Evolutionary conservation across 2,113 vertebrate genomes (phyloP).

Genomic region (Tupaia tana): DNA sequence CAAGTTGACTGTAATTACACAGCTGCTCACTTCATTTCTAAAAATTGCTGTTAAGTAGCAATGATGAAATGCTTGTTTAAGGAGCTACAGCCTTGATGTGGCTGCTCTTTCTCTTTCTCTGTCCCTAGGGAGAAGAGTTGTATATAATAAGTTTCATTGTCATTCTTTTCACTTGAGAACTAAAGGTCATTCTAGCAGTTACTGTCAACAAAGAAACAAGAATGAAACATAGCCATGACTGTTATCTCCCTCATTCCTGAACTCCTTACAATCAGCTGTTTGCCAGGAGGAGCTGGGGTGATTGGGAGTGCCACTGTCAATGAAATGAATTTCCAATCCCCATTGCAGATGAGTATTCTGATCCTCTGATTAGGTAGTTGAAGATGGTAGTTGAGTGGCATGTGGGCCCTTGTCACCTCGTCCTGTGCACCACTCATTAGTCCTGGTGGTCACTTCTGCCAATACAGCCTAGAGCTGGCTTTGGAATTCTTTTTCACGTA

Average conservation of each 20-base stretch:
- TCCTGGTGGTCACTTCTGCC: neutral
- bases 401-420: neutral
- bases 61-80: constrained; percentile 57
- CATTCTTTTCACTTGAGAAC: neutral
- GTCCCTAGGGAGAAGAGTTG: neutral
- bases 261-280: neutral
- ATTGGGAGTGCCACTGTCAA: neutral
- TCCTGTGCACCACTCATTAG: accelerated
- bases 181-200: neutral
- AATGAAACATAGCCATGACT: neutral
- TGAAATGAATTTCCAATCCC: neutral
- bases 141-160: neutral
- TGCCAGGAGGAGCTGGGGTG: neutral
- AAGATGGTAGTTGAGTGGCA: neutral
- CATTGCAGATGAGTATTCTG: neutral
- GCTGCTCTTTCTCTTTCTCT: constrained; percentile 17
- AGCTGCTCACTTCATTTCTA: constrained; percentile 62
- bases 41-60: constrained; percentile 38
- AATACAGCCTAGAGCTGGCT: neutral
- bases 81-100: neutral
- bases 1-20: constrained; percentile 62
- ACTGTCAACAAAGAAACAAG: neutral
- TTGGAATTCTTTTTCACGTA: neutral
- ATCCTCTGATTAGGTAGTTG: neutral
- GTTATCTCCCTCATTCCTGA: neutral